Base-by-base conservation (phyloP, 23 tunicate genomes). In the Styela clava region DNA sequence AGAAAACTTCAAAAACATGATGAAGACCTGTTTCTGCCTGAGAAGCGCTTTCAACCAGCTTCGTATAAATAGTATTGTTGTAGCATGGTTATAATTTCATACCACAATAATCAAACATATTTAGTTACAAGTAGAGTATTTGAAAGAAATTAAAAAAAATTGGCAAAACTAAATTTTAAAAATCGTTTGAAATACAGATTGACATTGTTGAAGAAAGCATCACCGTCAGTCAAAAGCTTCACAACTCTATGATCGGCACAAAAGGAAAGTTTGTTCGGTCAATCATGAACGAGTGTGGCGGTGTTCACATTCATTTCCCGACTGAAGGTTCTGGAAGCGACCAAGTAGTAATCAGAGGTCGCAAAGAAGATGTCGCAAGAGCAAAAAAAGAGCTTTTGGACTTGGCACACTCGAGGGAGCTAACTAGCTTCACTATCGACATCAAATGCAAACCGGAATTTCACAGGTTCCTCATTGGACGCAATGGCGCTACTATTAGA, bases 231-330 rank as follows among this genome's bases (percentile, higher is more conserved):
- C 80, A 96, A 12, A 90, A 95, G 81, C 92, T 95, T 23, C 99
- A 95, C 89, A 87, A 95, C 78, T 87, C 89, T 2, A 36, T 95
- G 81, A 95, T 95, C 85, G 99, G 99, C 12, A 76, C 92, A 26
- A 87, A 87, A 62, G 99, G 99, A 22, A 82, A 82, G 23, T 83
- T 87, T 56, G 83, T 92, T 23, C 86, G 92, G 30, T 84, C 92
- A 1, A 78, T 92, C 83, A 92, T 84, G 92, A 86, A 87, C 68
- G 97, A 92, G 52, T 92, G 92, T 68, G 91, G 91, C 27, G 95
- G 95, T 19, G 88, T 85, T 2, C 97, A 92, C 33, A 95, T 95
- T 62, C 99, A 95, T 74, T 95, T 95, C 79, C 99, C 99, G 31
- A 44, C 92, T 31, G 99, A 78, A 27, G 85, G 70, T 20, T 86